phyloP scores from a whole-genome alignment of 1,140 invertebrate species.

The Bombus superbus region DNA sequence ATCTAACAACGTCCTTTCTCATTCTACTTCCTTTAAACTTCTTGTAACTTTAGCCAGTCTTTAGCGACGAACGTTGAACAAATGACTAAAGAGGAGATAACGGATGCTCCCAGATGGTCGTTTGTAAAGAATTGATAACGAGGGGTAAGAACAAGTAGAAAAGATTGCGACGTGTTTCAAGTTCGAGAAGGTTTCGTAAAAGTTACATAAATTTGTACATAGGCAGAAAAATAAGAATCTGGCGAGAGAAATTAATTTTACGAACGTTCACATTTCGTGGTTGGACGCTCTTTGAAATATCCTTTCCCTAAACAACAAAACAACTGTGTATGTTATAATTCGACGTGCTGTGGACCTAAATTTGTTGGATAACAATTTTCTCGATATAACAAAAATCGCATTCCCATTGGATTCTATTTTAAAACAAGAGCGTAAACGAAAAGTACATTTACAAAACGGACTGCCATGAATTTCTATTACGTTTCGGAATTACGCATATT shows the following conservation, averaged over 20 bases:
- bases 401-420: background rate
- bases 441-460: background rate
- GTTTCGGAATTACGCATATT: background rate
- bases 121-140: background rate
- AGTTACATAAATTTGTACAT: too few species aligned
- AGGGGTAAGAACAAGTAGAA: background rate
- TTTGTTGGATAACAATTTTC: too few species aligned
- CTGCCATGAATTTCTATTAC: background rate
- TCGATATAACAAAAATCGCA: background rate
- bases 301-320: too few species aligned
- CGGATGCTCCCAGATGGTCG: constrained; percentile 33
- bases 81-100: constrained; percentile 52
- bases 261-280: too few species aligned
- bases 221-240: too few species aligned
- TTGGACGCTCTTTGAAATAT: background rate
- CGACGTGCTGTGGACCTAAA: too few species aligned
- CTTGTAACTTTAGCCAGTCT: constrained; percentile 18
- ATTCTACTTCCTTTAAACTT: background rate
- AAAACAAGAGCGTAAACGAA: background rate
- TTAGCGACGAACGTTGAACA: background rate
- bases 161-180: background rate
- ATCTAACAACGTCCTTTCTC: background rate
- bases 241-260: too few species aligned
- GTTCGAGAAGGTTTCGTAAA: too few species aligned
- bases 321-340: background rate